These are phyloP conservation scores for Falco novaeseelandiae DNA, from an alignment of 2,797 vertebrate species.

Conservation along the genomic window DNA sequence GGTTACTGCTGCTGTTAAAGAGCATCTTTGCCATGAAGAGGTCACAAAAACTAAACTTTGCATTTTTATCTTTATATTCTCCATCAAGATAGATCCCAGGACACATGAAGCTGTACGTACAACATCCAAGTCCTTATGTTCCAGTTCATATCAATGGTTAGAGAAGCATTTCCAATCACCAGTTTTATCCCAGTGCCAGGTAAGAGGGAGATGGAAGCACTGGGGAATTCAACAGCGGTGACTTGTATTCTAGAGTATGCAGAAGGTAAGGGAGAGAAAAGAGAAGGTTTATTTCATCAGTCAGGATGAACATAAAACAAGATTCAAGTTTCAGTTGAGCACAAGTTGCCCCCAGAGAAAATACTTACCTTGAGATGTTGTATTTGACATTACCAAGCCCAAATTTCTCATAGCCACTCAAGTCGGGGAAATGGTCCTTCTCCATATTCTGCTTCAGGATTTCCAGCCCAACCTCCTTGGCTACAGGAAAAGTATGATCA, in stretches of 20 bases:
- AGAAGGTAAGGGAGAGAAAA: background rate
- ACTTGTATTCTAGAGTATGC: slow-evolving; percentile 66
- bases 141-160: slow-evolving; percentile 63
- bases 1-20: background rate
- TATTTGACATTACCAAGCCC: slow-evolving; percentile 71
- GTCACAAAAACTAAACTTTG: background rate
- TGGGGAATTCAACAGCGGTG: slow-evolving; percentile 69
- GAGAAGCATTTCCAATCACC: slow-evolving; percentile 64
- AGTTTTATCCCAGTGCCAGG: slow-evolving; percentile 68
- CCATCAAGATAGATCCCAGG: background rate
- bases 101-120: slow-evolving; percentile 49
- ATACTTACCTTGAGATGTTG: slow-evolving; percentile 73
- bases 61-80: background rate
- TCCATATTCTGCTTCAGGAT: slow-evolving; percentile 68
- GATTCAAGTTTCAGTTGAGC: background rate
- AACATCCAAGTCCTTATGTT: slow-evolving; percentile 71
- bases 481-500: slow-evolving; percentile 53
- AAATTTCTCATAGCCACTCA: slow-evolving; percentile 65
- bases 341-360: background rate
- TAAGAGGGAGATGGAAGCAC: slow-evolving; percentile 63
- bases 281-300: background rate
- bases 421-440: slow-evolving; percentile 60
- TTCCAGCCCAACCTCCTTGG: slow-evolving; percentile 65
- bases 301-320: background rate
- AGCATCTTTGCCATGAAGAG: background rate